phyloP scores from a whole-genome alignment of 2,797 vertebrate genomes.

The Parambassis ranga region DNA sequence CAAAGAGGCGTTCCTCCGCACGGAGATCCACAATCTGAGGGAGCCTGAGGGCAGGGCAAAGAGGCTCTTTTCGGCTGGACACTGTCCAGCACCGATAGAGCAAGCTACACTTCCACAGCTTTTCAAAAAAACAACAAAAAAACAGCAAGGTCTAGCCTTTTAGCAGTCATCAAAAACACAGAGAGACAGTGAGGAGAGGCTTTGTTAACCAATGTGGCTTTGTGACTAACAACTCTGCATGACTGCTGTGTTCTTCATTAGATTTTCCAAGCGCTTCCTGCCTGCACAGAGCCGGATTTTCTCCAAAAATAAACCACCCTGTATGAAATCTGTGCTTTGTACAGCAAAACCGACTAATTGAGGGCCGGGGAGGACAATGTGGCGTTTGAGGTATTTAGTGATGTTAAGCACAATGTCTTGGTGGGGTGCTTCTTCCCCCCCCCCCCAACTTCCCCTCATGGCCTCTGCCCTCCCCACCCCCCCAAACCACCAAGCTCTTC shows the following conservation, averaged over 20 bases:
- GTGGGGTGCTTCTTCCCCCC: slow-evolving; percentile 52
- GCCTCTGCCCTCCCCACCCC: slow-evolving; percentile 74
- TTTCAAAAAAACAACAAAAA: slow-evolving; percentile 9
- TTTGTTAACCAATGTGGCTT: slow-evolving; percentile 49
- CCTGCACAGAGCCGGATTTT: slow-evolving; percentile 36
- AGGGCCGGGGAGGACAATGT: slow-evolving; percentile 64
- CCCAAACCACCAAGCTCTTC: slow-evolving; percentile 72
- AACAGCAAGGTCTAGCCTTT: slow-evolving; percentile 26
- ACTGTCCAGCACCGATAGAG: slow-evolving; percentile 66
- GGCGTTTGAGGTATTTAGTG: slow-evolving; percentile 75
- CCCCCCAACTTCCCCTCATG: slow-evolving; percentile 25
- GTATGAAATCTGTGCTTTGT: slow-evolving; percentile 50
- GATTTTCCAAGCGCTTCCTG: slow-evolving; percentile 61
- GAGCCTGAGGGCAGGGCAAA: slow-evolving; percentile 84
- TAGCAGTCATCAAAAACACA: slow-evolving; percentile 37
- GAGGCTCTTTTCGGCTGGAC: slow-evolving; percentile 75
- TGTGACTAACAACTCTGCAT: slow-evolving; percentile 54
- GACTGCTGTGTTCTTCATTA: slow-evolving; percentile 63
- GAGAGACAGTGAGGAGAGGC: slow-evolving; percentile 34
- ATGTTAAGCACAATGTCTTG: slow-evolving; percentile 79
- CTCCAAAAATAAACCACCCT: slow-evolving; percentile 58
- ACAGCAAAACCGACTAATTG: slow-evolving; percentile 65
- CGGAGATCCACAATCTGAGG: slow-evolving; percentile 79
- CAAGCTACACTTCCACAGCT: slow-evolving; percentile 33
- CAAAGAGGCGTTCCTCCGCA: slow-evolving; percentile 82